phyloP scores from a whole-genome alignment of 2,113 vertebrate species.

The Rostratula benghalensis region DNA sequence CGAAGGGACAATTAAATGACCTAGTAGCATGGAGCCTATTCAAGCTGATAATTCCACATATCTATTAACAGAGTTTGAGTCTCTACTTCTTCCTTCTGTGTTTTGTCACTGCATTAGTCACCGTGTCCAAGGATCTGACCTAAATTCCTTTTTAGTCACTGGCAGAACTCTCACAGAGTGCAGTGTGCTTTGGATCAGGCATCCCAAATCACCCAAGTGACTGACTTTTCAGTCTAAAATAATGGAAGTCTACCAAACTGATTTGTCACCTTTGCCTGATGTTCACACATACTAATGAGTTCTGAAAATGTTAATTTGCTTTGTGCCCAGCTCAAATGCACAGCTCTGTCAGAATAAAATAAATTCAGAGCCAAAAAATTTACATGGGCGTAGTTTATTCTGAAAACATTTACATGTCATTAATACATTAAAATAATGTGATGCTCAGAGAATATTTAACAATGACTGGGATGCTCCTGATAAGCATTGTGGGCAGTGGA shows the following conservation, averaged over 20 bases:
- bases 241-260: constrained; percentile 1
- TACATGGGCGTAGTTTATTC: constrained; percentile 47
- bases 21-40: background rate
- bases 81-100: background rate
- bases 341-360: constrained; percentile 27
- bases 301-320: constrained; percentile 65
- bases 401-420: constrained; percentile 67
- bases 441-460: background rate
- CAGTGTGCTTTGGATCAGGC: background rate
- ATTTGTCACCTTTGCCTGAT: constrained; percentile 51
- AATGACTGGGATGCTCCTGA: background rate
- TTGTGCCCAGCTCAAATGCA: constrained; percentile 55
- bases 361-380: constrained; percentile 59
- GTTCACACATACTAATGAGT: constrained; percentile 51
- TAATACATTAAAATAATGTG: constrained; percentile 60
- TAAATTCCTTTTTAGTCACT: background rate
- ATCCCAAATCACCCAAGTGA: background rate
- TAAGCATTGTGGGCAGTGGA: background rate
- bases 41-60: background rate
- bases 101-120: background rate
- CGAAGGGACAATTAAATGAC: background rate
- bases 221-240: constrained; percentile 4
- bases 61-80: background rate
- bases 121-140: background rate
- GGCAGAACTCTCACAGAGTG: background rate